phyloP scores from a whole-genome alignment of 2,888 invertebrate genomes.

The Watsonalla binaria region DNA sequence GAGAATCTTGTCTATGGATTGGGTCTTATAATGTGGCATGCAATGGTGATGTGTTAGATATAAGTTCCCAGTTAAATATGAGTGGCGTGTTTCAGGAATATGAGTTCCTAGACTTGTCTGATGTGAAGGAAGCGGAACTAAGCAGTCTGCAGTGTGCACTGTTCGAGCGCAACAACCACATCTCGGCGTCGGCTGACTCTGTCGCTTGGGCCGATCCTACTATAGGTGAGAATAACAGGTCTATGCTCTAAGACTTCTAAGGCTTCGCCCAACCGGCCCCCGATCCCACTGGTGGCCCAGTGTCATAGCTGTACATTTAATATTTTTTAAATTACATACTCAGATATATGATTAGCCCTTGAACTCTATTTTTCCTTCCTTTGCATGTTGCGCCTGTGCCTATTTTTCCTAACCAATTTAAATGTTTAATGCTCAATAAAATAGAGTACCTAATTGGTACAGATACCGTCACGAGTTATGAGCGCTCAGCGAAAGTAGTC shows the following conservation, averaged over 20 bases:
- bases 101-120: constrained; percentile 87
- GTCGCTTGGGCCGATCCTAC: constrained; percentile 54
- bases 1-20: constrained; percentile 10
- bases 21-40: constrained; percentile 13
- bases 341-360: too few species aligned
- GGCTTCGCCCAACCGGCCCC: too few species aligned
- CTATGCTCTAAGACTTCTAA: background rate
- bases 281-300: too few species aligned
- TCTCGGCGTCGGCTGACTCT: constrained; percentile 42
- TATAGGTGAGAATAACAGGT: constrained; percentile 43
- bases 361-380: too few species aligned
- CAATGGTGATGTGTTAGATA: constrained; percentile 11
- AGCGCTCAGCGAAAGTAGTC: too few species aligned
- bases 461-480: too few species aligned
- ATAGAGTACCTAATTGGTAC: too few species aligned
- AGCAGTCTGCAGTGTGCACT: constrained; percentile 81
- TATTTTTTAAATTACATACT: too few species aligned
- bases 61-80: constrained; percentile 29
- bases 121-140: constrained; percentile 83
- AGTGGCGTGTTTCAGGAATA: constrained; percentile 77
- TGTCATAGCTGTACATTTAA: too few species aligned
- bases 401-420: too few species aligned
- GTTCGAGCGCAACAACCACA: constrained; percentile 55
- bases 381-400: too few species aligned
- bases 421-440: too few species aligned